Evolutionary conservation across 1,140 invertebrate genomes (phyloP), one percentile per base, ranked within the genome.

Genomic region (Metaphire vulgaris): DNA sequence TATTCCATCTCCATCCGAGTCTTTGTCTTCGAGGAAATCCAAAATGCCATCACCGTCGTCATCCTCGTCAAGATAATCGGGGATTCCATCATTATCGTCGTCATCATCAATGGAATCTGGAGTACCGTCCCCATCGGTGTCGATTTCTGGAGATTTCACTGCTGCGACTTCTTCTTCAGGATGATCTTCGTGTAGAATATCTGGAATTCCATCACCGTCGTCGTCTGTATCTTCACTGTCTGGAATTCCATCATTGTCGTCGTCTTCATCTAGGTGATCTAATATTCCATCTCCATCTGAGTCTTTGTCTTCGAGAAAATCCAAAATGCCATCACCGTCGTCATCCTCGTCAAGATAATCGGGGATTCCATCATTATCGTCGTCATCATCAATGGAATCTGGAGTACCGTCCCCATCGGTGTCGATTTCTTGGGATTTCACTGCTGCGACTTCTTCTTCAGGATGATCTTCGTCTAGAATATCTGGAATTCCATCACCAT

Each of bases 11-110:
- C 78, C 77, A 31, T 65, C 77, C 34, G 64, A 33, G 21, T 78
- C 75, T 21, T 78, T 76, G 26, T 71, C 74, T 16, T 78, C 77
- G 33, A 77, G 69, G 33, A 77, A 77, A 31, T 78, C 77, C 29
- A 78, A 34, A 1, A 78, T 34, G 69, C 77, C 77, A 69, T 78
- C 77, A 41, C 74, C 74, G 32, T 78, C 77, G 30, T 78, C 69
- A 32, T 78, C 77, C 2, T 71, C 69, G n/a, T 71, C 69, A n/a
- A 71, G 28, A 32, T 71, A 71, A 33, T 71, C 69, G 26, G 69
- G 69, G 26, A 71, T 33, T 31, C 69, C 69, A 71, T 71, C 69
- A 33, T 71, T 71, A 71, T 71, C 69, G 33, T 71, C 69, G 33
- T 71, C 69, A 26, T 71, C 69, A 32, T 71, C 69, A 12, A 30